Percentiles rank a stretch among this genome's conserved stretches.
Conservation (phyloP, 2,113 vertebrate genomes). For the Scomber colias region DNA sequence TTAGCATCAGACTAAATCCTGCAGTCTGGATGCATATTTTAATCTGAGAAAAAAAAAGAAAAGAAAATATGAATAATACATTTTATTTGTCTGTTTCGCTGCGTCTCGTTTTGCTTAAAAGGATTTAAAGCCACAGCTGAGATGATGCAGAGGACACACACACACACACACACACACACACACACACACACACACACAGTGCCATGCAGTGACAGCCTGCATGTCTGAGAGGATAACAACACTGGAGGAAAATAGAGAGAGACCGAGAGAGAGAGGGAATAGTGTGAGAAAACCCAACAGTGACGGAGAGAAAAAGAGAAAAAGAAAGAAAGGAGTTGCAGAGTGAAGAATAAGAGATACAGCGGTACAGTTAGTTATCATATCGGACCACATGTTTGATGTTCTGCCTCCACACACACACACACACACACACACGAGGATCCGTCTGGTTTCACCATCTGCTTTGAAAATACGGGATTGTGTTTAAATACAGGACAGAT, state of each 20-base stretch:
- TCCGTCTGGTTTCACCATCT: background rate
- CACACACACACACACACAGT: constrained; percentile 25
- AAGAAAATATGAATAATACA: constrained; percentile 44
- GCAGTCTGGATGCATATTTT: background rate
- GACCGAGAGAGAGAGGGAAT: too few species aligned
- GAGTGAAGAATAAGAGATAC: background rate
- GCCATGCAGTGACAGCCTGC: constrained; percentile 46
- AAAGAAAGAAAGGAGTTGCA: background rate
- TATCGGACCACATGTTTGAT: too few species aligned
- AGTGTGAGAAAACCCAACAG: too few species aligned
- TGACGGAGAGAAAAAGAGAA: too few species aligned
- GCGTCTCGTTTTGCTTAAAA: background rate
- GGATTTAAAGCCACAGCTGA: constrained; percentile 34
- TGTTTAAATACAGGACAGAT: background rate
- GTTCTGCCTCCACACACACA: background rate
- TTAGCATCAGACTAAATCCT: background rate
- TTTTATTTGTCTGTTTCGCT: constrained; percentile 41
- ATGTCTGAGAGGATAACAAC: background rate
- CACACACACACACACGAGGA: background rate
- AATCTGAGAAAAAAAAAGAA: constrained; percentile 12
- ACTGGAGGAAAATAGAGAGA: background rate
- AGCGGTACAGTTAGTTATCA: too few species aligned
- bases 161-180: constrained; percentile 4
- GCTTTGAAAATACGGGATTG: background rate
- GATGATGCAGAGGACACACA: background rate